Conservation (phyloP, 2,797 vertebrate species). For the Oryzias dopingdopingensis region DNA sequence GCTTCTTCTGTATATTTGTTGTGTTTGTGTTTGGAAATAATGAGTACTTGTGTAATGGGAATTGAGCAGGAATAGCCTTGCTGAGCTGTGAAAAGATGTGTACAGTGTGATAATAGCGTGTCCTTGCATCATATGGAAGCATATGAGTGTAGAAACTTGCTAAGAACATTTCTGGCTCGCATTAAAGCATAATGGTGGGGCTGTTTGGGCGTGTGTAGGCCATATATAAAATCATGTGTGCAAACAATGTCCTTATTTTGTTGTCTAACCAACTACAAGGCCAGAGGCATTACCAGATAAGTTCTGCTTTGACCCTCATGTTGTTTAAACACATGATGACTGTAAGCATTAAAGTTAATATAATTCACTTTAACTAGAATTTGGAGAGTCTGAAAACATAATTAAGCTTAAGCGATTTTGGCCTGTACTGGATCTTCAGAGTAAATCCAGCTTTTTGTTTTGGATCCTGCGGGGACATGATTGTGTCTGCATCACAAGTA, state of each 20-base stretch:
- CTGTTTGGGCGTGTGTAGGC: too few relatives aligned
- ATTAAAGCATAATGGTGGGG: slow-evolving; percentile 18
- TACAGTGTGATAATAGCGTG: not conserved
- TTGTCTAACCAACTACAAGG: too few relatives aligned
- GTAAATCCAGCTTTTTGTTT: slow-evolving; percentile 30
- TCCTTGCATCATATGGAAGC: slow-evolving; percentile 2
- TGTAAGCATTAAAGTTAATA: too few relatives aligned
- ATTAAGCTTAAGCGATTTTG: slow-evolving; percentile 28
- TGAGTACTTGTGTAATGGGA: slow-evolving; percentile 17
- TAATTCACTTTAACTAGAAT: too few relatives aligned
- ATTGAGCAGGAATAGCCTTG: slow-evolving; percentile 2
- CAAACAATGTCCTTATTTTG: too few relatives aligned
- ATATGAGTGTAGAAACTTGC: slow-evolving; percentile 18
- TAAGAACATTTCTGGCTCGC: not conserved
- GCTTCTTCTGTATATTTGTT: slow-evolving; percentile 46
- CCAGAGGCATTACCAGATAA: too few relatives aligned
- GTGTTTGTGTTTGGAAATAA: slow-evolving; percentile 31
- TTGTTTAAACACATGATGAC: too few relatives aligned
- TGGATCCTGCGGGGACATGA: slow-evolving; percentile 19
- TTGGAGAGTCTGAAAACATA: not conserved
- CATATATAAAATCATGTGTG: too few relatives aligned
- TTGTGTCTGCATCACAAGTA: slow-evolving; percentile 23
- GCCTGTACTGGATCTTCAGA: slow-evolving; percentile 10
- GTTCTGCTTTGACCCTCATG: too few relatives aligned
- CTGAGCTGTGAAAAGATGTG: slow-evolving; percentile 21